Percentiles rank a stretch among this genome's conserved stretches.
Conservation (phyloP, 2,797 vertebrate genomes). For the Rhynchonycteris naso region DNA sequence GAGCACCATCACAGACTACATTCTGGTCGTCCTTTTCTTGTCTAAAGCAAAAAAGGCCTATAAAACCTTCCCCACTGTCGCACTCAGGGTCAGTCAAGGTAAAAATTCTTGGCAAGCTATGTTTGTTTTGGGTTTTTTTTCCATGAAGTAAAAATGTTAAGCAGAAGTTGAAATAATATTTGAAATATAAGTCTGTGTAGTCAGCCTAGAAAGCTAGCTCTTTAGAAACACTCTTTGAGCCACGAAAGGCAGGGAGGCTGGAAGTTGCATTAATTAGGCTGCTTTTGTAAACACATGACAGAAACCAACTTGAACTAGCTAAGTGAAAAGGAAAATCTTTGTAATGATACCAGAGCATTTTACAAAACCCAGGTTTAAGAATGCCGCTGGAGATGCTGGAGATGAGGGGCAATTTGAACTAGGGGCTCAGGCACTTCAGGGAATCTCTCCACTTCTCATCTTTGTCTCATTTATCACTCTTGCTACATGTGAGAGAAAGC, state of each 20-base stretch:
- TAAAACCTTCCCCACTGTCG: neutral
- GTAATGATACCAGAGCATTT: neutral
- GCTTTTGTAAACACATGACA: neutral
- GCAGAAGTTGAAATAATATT: neutral
- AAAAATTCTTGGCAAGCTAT: neutral
- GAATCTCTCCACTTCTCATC: neutral
- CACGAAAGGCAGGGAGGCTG: neutral
- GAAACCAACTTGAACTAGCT: neutral
- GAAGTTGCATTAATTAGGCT: neutral
- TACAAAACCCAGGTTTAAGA: neutral
- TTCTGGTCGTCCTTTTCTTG: neutral
- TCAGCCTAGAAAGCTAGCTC: neutral
- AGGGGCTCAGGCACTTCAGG: neutral
- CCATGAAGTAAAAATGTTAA: neutral
- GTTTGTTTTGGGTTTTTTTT: neutral
- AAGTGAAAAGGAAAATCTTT: neutral
- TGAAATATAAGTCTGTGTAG: constrained; percentile 5
- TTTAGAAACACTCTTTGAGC: neutral
- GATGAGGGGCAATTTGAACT: neutral
- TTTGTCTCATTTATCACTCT: neutral
- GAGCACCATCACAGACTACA: neutral
- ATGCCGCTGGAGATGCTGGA: neutral
- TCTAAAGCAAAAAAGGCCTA: neutral
- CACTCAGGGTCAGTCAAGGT: neutral
- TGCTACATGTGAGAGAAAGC: neutral